phyloP scores from a whole-genome alignment of 2,888 invertebrate species.

The Ichneumon xanthorius region DNA sequence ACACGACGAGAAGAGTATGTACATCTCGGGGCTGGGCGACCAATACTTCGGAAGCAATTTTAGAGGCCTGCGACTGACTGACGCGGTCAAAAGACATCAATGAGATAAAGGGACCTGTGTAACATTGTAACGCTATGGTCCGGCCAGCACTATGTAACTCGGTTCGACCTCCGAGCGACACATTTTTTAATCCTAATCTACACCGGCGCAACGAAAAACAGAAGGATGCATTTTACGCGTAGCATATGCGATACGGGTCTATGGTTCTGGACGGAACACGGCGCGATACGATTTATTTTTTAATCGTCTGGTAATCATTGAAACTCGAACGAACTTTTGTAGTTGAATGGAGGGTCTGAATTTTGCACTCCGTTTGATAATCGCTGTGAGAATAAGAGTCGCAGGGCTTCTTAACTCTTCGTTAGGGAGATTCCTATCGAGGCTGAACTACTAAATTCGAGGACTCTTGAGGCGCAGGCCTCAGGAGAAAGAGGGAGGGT shows the following conservation, averaged over 20 bases:
- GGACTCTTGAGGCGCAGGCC: slow-evolving; percentile 27
- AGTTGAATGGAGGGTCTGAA: not conserved
- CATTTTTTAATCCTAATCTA: not conserved
- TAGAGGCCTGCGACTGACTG: slow-evolving; percentile 80
- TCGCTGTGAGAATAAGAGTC: not conserved
- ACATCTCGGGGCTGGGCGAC: slow-evolving; percentile 2
- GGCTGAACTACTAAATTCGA: slow-evolving; percentile 27
- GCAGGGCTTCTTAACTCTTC: slow-evolving; percentile 1
- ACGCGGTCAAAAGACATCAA: slow-evolving; percentile 78
- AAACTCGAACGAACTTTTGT: not conserved
- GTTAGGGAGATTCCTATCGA: slow-evolving; percentile 6
- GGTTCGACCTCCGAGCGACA: not conserved
- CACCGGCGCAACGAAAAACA: not conserved
- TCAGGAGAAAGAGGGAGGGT: not conserved
- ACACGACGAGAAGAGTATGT: slow-evolving; percentile 7
- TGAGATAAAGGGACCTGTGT: slow-evolving; percentile 72
- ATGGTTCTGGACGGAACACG: too few relatives aligned
- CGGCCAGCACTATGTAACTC: slow-evolving; percentile 1
- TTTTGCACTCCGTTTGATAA: not conserved
- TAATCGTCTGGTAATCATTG: not conserved
- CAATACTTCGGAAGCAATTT: slow-evolving; percentile 78
- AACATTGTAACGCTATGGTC: slow-evolving; percentile 16
- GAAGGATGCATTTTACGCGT: not conserved
- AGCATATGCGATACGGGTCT: not conserved
- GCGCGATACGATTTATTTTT: not conserved